These are phyloP conservation scores for Spatulosminthurus flaviceps DNA, from an alignment of 2,888 invertebrate genomes.

Conservation along the genomic window DNA sequence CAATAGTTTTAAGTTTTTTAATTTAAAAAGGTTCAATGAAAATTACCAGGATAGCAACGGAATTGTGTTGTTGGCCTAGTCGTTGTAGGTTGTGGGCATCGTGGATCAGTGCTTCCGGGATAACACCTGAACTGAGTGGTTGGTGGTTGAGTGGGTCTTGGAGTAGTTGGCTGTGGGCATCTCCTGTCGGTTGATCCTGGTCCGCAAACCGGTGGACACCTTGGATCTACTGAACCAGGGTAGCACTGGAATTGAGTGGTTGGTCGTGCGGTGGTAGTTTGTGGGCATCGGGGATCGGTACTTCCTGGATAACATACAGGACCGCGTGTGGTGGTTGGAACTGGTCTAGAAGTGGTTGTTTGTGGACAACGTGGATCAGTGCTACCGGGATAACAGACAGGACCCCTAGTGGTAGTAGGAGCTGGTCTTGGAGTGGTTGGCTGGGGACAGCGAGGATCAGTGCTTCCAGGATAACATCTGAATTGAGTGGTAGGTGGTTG, in stretches of 20 bases:
- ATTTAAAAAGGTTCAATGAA: neutral
- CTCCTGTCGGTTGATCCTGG: constrained; percentile 51
- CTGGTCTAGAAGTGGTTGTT: constrained; percentile 61
- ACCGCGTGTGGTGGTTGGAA: constrained; percentile 33
- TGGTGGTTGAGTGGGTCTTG: constrained; percentile 26
- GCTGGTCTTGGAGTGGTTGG: constrained; percentile 50
- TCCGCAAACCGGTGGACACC: constrained; percentile 45
- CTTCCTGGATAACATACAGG: constrained; percentile 38
- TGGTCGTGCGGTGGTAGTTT: constrained; percentile 65
- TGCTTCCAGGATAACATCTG: constrained; percentile 64
- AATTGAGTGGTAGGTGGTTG: constrained; percentile 38
- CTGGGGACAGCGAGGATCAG: constrained; percentile 61
- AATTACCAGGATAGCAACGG: constrained; percentile 52
- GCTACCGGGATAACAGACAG: constrained; percentile 65
- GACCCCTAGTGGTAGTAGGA: constrained; percentile 29
- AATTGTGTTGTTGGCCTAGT: constrained; percentile 34
- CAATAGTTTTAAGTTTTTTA: no score
- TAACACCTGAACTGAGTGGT: constrained; percentile 50
- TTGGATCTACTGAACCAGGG: constrained; percentile 64
- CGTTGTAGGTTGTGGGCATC: constrained; percentile 52
- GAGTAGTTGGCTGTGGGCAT: constrained; percentile 25
- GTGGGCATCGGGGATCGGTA: constrained; percentile 27
- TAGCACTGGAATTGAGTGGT: constrained; percentile 67
- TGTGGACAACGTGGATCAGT: constrained; percentile 52
- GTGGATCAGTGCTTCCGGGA: constrained; percentile 59